Evolutionary conservation across 2,113 vertebrate species (phyloP).

Genomic region (Corythornis vintsioides): DNA sequence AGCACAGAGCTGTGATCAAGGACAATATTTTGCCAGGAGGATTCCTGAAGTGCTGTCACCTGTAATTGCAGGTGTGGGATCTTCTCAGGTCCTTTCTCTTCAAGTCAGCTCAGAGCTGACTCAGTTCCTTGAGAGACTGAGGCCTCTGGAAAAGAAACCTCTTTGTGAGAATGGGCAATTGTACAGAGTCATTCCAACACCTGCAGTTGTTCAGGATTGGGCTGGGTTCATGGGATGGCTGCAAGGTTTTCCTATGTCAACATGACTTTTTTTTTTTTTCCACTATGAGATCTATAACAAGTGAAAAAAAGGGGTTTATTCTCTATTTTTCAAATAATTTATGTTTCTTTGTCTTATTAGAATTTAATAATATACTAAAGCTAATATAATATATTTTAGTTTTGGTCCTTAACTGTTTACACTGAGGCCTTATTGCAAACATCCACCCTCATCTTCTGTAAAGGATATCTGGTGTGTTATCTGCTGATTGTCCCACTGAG

Average conservation of each 20-base stretch:
- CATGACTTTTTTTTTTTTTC: not conserved
- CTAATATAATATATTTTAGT: not conserved
- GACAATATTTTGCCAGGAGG: not conserved
- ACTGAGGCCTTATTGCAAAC: not conserved
- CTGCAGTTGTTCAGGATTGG: not conserved
- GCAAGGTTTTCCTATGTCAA: not conserved
- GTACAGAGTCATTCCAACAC: not conserved
- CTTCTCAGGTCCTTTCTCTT: not conserved
- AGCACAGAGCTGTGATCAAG: not conserved
- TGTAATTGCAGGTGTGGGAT: not conserved
- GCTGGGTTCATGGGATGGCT: not conserved
- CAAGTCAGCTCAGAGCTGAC: not conserved
- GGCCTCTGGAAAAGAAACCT: not conserved
- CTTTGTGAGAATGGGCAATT: not conserved
- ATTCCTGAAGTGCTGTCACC: not conserved
- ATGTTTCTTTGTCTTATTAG: not conserved
- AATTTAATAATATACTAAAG: not conserved
- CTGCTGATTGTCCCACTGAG: not conserved
- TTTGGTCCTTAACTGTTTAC: not conserved
- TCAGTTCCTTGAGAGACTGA: not conserved
- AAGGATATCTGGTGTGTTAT: not conserved
- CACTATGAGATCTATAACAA: not conserved
- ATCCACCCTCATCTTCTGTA: not conserved
- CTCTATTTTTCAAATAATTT: not conserved
- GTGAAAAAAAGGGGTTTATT: not conserved